These are phyloP conservation scores for Typhlomys cinereus DNA, from an alignment of 2,113 vertebrate species.

Conservation along the genomic window DNA sequence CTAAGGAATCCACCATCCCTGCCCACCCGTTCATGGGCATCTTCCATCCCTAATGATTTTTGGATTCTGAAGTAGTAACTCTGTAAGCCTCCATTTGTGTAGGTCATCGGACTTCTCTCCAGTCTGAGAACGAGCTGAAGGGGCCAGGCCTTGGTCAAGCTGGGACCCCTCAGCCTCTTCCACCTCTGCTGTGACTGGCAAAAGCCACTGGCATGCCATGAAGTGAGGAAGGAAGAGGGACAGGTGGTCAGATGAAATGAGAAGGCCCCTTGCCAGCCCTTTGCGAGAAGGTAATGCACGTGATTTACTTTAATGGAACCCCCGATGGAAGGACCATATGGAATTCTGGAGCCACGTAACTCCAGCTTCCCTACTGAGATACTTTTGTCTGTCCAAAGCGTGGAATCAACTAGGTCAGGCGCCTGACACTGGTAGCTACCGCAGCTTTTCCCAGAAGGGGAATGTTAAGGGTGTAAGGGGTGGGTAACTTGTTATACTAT, in stretches of 20 bases:
- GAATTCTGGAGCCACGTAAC: conserved; percentile 51
- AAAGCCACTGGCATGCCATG: background rate
- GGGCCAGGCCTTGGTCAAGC: background rate
- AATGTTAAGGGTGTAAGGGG: conserved; percentile 32
- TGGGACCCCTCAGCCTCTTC: background rate
- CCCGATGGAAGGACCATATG: conserved; percentile 71
- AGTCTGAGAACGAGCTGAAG: conserved; percentile 34
- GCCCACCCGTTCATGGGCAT: background rate
- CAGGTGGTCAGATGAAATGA: conserved; percentile 71
- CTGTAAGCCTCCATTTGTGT: background rate
- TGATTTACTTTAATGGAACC: conserved; percentile 69
- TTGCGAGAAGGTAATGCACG: conserved; percentile 64
- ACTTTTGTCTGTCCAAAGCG: conserved; percentile 38
- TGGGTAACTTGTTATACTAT: too few species aligned
- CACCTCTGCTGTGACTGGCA: background rate
- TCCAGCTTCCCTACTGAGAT: conserved; percentile 25
- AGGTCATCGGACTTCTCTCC: conserved; percentile 8
- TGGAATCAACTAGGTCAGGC: conserved; percentile 58
- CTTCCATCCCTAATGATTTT: background rate
- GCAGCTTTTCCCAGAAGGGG: conserved; percentile 10
- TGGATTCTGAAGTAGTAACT: background rate
- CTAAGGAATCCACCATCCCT: background rate
- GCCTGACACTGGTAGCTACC: conserved; percentile 19
- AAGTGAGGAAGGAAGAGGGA: conserved; percentile 57
- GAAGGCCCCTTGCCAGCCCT: conserved; percentile 65